Evolutionary conservation across 2,888 invertebrate species (phyloP).

Genomic region (Pediacus dermestoides): DNA sequence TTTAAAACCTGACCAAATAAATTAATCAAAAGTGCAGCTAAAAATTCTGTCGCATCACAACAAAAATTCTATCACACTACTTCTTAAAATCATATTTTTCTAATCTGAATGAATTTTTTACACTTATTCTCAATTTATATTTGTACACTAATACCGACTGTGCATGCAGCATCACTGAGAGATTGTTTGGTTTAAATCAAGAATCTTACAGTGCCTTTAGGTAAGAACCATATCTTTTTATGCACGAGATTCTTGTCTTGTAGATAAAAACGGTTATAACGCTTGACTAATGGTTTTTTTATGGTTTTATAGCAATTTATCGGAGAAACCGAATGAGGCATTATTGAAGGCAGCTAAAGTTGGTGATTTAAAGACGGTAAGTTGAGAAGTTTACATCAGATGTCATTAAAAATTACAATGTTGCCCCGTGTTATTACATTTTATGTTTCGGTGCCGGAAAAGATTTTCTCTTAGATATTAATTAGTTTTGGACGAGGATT

Average conservation of each 20-base stretch:
- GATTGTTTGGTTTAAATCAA: conserved; percentile 76
- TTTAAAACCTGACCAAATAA: too few relatives aligned
- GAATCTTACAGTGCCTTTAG: conserved; percentile 69
- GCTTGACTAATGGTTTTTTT: conserved; percentile 14
- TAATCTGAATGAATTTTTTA: too few relatives aligned
- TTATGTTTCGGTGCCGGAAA: too few relatives aligned
- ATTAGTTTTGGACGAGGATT: too few relatives aligned
- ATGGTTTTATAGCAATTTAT: conserved; percentile 63
- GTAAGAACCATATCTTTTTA: conserved; percentile 48
- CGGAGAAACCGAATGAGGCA: conserved; percentile 79
- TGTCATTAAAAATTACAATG: not conserved
- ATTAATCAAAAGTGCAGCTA: too few relatives aligned
- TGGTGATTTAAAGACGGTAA: conserved; percentile 76
- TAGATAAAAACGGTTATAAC: not conserved
- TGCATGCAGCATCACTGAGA: conserved; percentile 80
- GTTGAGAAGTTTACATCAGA: conserved; percentile 20
- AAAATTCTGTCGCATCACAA: too few relatives aligned
- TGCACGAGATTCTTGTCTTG: conserved; percentile 6
- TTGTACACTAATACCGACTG: conserved; percentile 38
- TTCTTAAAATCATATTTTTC: conserved; percentile 21
- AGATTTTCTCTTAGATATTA: too few relatives aligned
- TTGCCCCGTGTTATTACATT: conserved; percentile 2
- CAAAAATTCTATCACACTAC: too few relatives aligned
- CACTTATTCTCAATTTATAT: too few relatives aligned
- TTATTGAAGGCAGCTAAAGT: conserved; percentile 79